Evolutionary conservation across 2,888 invertebrate species (phyloP).

Genomic region (Eupithecia dodoneata): DNA sequence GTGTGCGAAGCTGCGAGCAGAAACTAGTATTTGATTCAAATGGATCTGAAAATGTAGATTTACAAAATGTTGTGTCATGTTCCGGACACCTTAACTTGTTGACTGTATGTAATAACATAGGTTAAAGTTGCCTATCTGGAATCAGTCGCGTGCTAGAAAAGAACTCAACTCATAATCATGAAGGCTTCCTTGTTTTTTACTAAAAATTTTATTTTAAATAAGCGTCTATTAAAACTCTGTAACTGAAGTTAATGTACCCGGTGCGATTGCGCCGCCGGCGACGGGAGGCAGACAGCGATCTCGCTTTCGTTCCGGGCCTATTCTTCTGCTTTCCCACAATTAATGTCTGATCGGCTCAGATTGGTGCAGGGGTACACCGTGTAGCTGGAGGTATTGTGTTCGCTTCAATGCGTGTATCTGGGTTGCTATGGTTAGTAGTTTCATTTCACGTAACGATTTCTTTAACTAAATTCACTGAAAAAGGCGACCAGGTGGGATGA

Average conservation of each 20-base stretch:
- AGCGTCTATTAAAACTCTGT: neutral
- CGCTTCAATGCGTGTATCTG: constrained; percentile 4
- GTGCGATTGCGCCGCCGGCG: constrained; percentile 48
- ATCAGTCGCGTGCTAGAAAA: no score
- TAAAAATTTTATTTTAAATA: neutral
- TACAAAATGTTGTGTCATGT: no score
- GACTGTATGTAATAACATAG: no score
- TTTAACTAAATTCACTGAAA: neutral
- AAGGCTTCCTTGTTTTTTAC: no score
- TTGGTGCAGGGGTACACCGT: constrained; percentile 34
- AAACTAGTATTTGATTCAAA: no score
- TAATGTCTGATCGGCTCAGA: constrained; percentile 61
- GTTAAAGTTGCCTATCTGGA: no score
- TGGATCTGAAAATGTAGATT: no score
- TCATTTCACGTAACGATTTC: constrained; percentile 1
- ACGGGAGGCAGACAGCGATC: constrained; percentile 52
- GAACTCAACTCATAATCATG: no score
- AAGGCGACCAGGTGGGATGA: neutral
- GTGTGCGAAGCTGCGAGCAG: no score
- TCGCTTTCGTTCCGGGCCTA: constrained; percentile 73
- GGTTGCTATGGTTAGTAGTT: neutral
- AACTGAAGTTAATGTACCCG: constrained; percentile 30
- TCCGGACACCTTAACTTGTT: no score
- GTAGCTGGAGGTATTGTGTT: constrained; percentile 23
- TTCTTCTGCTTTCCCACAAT: constrained; percentile 74